Conservation (phyloP, 2,113 vertebrate species). For the Leiothrix lutea region DNA sequence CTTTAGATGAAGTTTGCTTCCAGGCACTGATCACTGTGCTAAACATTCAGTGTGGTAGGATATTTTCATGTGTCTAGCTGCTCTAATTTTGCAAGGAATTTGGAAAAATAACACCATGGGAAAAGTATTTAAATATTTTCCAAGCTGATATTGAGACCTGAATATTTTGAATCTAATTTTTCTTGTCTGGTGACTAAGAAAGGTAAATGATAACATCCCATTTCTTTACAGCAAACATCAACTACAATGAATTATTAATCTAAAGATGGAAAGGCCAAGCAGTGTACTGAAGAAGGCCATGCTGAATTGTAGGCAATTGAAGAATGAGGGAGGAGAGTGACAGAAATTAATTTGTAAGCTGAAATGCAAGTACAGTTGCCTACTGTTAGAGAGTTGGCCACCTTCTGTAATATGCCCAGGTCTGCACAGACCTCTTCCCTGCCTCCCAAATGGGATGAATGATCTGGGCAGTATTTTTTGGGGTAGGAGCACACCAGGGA, state of each 20-base stretch:
- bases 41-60: background rate
- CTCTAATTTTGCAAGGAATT: background rate
- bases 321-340: background rate
- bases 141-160: background rate
- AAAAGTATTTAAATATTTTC: background rate
- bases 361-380: background rate
- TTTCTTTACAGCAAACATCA: background rate
- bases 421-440: background rate
- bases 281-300: background rate
- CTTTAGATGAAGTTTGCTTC: background rate
- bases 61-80: background rate
- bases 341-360: background rate
- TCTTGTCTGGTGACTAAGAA: background rate
- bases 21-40: background rate
- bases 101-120: background rate
- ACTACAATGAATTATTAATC: background rate
- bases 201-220: background rate
- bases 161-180: background rate
- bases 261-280: background rate
- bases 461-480: background rate
- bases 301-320: background rate
- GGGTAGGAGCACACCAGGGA: accelerated
- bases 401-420: background rate
- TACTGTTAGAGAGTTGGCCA: background rate
- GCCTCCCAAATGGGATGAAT: background rate